These are phyloP conservation scores for Vespertilio murinus DNA, from an alignment of 2,797 vertebrate species.

Conservation along the genomic window DNA sequence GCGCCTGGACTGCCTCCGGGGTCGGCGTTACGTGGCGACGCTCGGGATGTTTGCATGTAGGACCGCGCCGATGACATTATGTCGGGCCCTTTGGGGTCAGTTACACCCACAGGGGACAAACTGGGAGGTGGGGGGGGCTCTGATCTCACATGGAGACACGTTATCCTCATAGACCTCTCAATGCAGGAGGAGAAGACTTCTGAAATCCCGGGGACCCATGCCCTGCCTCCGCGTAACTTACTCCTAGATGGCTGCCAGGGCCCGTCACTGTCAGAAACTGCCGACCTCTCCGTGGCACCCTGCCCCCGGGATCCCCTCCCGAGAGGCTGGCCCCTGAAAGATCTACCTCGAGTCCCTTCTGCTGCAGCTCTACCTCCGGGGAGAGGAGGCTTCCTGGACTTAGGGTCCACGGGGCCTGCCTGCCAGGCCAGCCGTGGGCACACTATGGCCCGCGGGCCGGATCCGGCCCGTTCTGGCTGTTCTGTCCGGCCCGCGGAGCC, in stretches of 20 bases:
- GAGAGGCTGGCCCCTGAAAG: background rate
- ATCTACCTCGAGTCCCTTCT: background rate
- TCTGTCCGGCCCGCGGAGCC: too few species aligned
- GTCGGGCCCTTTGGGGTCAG: background rate
- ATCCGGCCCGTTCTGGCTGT: too few species aligned
- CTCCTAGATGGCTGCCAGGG: background rate
- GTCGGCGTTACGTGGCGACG: constrained; percentile 49
- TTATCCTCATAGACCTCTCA: background rate
- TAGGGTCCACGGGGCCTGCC: background rate
- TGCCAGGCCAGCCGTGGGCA: too few species aligned
- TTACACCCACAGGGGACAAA: background rate
- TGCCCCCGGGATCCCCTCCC: background rate
- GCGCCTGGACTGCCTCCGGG: constrained; percentile 79
- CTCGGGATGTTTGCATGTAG: background rate
- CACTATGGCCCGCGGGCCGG: too few species aligned
- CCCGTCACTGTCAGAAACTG: background rate
- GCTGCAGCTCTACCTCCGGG: background rate
- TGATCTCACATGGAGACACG: background rate
- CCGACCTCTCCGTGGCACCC: background rate
- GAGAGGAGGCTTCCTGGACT: background rate
- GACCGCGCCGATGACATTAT: background rate
- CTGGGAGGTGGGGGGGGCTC: background rate
- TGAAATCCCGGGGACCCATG: background rate
- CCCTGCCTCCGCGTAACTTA: background rate
- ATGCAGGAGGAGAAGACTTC: background rate